phyloP scores from a whole-genome alignment of 2,888 invertebrate species.

The Diarsia rubi region DNA sequence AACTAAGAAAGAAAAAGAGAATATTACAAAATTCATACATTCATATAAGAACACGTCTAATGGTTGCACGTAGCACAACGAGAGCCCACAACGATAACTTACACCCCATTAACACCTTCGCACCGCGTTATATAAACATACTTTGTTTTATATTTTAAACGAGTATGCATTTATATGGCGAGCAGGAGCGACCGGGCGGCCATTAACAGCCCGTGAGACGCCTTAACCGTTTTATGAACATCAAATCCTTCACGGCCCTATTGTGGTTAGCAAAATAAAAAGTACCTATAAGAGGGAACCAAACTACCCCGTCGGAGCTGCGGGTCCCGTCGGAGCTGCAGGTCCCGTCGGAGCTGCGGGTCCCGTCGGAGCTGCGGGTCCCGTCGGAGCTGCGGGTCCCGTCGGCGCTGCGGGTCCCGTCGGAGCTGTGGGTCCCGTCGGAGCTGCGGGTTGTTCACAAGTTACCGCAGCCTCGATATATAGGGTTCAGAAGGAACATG shows the following conservation, averaged over 20 bases:
- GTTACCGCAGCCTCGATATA: no score
- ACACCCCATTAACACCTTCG: constrained; percentile 63
- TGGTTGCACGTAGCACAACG: constrained; percentile 48
- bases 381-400: no score
- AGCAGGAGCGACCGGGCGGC: constrained; percentile 21
- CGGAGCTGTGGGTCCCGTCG: no score
- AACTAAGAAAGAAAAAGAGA: background rate
- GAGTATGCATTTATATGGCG: constrained; percentile 47
- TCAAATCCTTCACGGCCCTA: constrained; percentile 54
- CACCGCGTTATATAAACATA: constrained; percentile 57
- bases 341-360: no score
- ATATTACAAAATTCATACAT: constrained; percentile 49
- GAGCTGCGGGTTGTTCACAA: no score
- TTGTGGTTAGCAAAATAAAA: constrained; percentile 29
- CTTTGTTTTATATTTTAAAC: constrained; percentile 62
- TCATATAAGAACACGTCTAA: constrained; percentile 50
- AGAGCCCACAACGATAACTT: constrained; percentile 54
- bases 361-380: no score
- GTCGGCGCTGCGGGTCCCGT: no score
- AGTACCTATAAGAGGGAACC: background rate
- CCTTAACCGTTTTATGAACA: constrained; percentile 54
- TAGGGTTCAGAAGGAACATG: no score
- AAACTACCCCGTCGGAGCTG: no score
- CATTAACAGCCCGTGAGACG: constrained; percentile 25
- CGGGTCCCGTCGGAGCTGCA: no score